Evolutionary conservation across 2,888 invertebrate species (phyloP).

Genomic region (Limnephilus rhombicus): DNA sequence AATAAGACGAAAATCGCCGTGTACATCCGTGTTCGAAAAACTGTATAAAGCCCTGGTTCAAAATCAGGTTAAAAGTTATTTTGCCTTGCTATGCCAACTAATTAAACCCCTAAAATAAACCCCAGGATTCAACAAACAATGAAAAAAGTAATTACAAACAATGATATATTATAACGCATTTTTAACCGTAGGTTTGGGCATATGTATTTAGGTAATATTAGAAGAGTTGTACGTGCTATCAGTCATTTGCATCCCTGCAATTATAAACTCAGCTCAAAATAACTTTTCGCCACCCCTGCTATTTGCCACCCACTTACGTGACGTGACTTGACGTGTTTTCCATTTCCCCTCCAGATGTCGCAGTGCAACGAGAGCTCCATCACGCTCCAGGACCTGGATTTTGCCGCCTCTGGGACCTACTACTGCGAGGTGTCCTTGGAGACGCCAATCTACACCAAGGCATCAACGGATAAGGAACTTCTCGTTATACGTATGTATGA

Average conservation of each 20-base stretch:
- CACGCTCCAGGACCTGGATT: conserved; percentile 85
- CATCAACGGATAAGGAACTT: conserved; percentile 86
- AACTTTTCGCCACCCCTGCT: neutral
- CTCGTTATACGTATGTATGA: conserved; percentile 87
- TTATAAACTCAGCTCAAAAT: neutral
- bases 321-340: neutral
- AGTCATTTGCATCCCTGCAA: neutral
- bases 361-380: conserved; percentile 75
- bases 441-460: conserved; percentile 89
- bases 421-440: conserved; percentile 90
- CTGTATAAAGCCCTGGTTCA: too few relatives aligned
- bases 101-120: too few relatives aligned
- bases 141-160: too few relatives aligned
- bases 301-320: neutral
- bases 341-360: conserved; percentile 70
- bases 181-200: too few relatives aligned
- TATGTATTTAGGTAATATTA: too few relatives aligned
- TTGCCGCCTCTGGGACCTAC: conserved; percentile 87
- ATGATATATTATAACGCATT: too few relatives aligned
- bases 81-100: too few relatives aligned
- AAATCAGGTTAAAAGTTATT: too few relatives aligned
- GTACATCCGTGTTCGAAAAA: too few relatives aligned
- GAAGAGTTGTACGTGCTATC: neutral
- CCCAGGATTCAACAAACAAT: too few relatives aligned
- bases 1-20: too few relatives aligned